Evolutionary conservation across 2,888 invertebrate genomes (phyloP).

Genomic region (Chelonus formosanus): DNA sequence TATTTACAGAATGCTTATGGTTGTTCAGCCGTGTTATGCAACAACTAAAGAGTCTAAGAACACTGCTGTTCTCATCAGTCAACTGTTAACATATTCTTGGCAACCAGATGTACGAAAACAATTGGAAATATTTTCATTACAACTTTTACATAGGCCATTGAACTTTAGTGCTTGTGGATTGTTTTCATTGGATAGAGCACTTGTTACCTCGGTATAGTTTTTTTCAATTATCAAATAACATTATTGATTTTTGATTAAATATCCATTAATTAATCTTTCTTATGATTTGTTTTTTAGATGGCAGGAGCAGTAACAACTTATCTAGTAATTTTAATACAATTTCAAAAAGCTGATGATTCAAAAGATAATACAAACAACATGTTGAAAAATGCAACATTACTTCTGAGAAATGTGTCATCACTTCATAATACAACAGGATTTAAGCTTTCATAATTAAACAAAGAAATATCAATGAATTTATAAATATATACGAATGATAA

Average conservation of each 20-base stretch:
- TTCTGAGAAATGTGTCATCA: constrained; percentile 47
- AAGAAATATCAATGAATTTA: not conserved
- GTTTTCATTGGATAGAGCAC: constrained; percentile 68
- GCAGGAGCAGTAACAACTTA: constrained; percentile 71
- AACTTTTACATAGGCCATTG: constrained; percentile 69
- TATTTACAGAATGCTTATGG: constrained; percentile 67
- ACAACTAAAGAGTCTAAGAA: constrained; percentile 67
- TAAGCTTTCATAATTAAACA: constrained; percentile 15
- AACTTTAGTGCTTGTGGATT: constrained; percentile 71
- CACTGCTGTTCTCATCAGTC: constrained; percentile 66
- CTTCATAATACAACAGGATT: constrained; percentile 44
- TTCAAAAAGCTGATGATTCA: constrained; percentile 68
- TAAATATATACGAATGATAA: too few species aligned
- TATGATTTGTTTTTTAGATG: constrained; percentile 62
- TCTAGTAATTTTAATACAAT: constrained; percentile 71
- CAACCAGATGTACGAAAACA: constrained; percentile 64
- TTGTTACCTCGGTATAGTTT: constrained; percentile 68
- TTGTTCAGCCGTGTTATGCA: constrained; percentile 71
- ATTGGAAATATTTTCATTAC: constrained; percentile 70
- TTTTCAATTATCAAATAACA: not conserved
- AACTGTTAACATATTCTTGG: constrained; percentile 59
- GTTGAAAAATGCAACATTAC: constrained; percentile 53
- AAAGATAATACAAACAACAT: constrained; percentile 43
- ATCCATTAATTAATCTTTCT: constrained; percentile 12
- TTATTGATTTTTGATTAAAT: too few species aligned